Evolutionary conservation across 1,140 invertebrate genomes (phyloP), one percentile per base, ranked within the genome.

Genomic region (Nymphalis io): DNA sequence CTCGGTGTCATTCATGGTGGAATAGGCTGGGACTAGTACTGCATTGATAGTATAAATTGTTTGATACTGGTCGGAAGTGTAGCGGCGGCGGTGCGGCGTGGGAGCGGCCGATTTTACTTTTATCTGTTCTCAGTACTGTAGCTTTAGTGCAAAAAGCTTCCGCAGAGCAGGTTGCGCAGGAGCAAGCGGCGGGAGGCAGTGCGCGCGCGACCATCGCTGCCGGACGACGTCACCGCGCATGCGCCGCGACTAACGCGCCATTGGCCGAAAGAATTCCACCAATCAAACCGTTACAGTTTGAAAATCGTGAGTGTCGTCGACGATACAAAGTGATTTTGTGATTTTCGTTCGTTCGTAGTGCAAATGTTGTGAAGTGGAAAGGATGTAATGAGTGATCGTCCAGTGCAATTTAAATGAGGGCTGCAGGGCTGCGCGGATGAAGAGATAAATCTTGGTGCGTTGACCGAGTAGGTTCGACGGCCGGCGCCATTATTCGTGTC

Each of bases 381-480:
- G 48, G 48, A 51, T 51, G 48, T 51, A 21, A 13, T 21, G 46
- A 16, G 46, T 16, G 46, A 18, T 21, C 20, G 48, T 15, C 33
- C 38, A 69, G 68, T 67, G 68, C 55, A 65, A 60, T 71, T 27
- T 27, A 55, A 51, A 51, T 8, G 48, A 51, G 48, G 51, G 51
- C 51, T 55, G 51, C 51, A 55, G 51, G 51, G 21, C 21, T 59
- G 68, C 57, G 69, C 68, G 70, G 73, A 70, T 74, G 70, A 66
- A 59, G 61, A 75, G 77, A 75, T 75, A 74, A 67, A 73, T 79
- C 74, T 68, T 76, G 75, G 77, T 78, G 79, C 77, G 79, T 80
- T 78, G 80, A 82, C 81, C 79, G 80, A 40, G 57, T 73, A 57
- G 70, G 80, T 79, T 83, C 78, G 78, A 76, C 74, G 80, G 69